phyloP scores from a whole-genome alignment of 2,113 vertebrate species.

The Stegastes partitus region DNA sequence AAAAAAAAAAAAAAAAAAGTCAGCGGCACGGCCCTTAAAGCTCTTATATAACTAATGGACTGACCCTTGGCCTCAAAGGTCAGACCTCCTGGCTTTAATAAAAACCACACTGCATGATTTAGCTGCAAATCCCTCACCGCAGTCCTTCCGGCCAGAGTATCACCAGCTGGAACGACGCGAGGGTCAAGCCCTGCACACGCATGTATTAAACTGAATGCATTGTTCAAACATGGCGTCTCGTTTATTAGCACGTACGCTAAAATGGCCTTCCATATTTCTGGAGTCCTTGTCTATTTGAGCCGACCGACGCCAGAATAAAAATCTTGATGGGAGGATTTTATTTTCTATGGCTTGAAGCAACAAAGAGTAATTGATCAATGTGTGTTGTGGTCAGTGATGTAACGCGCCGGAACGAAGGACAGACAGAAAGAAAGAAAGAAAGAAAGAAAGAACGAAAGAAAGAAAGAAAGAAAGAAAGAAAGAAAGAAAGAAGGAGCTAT shows the following conservation, averaged over 20 bases:
- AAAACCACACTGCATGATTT: neutral
- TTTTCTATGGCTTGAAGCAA: neutral
- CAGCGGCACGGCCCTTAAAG: neutral
- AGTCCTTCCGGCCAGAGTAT: neutral
- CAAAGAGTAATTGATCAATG: no score
- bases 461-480: no score
- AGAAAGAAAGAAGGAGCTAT: neutral
- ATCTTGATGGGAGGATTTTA: neutral
- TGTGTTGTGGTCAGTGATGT: no score
- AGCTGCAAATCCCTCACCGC: conserved; percentile 40
- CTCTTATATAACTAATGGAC: conserved; percentile 49
- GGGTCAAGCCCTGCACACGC: no score
- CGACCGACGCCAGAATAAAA: neutral
- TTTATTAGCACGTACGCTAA: neutral
- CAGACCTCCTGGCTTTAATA: conserved; percentile 18
- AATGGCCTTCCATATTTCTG: neutral
- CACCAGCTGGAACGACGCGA: neutral
- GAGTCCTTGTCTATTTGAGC: neutral
- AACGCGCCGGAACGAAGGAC: neutral
- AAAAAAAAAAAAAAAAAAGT: no score
- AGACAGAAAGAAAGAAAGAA: no score
- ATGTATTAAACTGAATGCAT: neutral
- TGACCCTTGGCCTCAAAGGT: conserved; percentile 17
- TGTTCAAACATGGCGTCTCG: neutral
- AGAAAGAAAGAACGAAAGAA: neutral